Percentiles rank a stretch among this genome's conserved stretches.
Conservation (phyloP, 1,140 invertebrate genomes). For the Drosophila varians region DNA sequence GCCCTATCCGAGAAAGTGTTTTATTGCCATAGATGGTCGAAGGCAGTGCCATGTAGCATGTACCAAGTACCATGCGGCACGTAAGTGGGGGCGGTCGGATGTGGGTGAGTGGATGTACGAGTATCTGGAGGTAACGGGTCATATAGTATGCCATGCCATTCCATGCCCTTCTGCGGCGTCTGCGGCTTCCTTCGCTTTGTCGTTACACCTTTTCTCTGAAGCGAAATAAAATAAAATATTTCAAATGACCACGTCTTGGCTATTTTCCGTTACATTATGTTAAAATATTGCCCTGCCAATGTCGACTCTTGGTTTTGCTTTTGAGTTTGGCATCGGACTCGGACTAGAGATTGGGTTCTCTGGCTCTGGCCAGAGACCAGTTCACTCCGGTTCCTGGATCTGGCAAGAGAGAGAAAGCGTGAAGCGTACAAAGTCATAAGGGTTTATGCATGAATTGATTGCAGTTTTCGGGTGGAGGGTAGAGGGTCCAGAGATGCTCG, state of each 20-base stretch:
- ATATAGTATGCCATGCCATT: constrained; percentile 11
- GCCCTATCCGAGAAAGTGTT: not conserved
- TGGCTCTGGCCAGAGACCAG: not conserved
- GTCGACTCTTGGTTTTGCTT: constrained; percentile 23
- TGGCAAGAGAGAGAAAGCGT: constrained; percentile 59
- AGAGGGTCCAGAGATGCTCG: constrained; percentile 4
- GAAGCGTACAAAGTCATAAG: constrained; percentile 80
- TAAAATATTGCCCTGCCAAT: constrained; percentile 71
- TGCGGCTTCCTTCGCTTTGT: constrained; percentile 53
- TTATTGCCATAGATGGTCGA: constrained; percentile 3
- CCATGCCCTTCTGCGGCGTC: constrained; percentile 27
- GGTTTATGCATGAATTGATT: constrained; percentile 82
- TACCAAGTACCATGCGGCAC: not conserved
- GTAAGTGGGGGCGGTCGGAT: not conserved
- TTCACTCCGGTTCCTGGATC: constrained; percentile 5
- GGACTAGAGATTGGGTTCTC: constrained; percentile 1
- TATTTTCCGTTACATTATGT: constrained; percentile 80
- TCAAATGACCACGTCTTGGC: constrained; percentile 79
- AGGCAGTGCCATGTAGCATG: not conserved
- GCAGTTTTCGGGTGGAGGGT: constrained; percentile 24
- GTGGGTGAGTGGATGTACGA: constrained; percentile 2
- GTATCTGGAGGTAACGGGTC: constrained; percentile 24
- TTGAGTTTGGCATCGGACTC: not conserved
- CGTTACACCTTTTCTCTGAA: constrained; percentile 68
- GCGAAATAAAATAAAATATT: constrained; percentile 79